A percentile compares a stretch with the other conserved stretches of the same genome.
These are phyloP conservation scores for Celastrina argiolus DNA, from an alignment of 2,888 invertebrate species.

Conservation along the genomic window DNA sequence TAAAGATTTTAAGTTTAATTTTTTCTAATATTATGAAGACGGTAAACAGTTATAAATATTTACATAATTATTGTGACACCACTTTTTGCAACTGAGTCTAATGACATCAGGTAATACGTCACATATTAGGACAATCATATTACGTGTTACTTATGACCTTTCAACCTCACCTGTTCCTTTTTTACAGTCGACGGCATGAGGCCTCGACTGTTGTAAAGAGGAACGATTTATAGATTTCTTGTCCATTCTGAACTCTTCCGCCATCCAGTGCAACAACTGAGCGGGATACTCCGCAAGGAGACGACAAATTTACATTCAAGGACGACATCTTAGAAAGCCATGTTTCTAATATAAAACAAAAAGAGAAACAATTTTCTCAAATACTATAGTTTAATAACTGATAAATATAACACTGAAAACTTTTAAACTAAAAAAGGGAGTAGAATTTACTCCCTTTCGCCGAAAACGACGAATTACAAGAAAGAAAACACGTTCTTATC, in stretches of 20 bases:
- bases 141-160: constrained; percentile 42
- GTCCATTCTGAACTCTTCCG: constrained; percentile 83
- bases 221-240: constrained; percentile 85
- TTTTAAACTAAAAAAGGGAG: constrained; percentile 72
- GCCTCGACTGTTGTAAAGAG: constrained; percentile 83
- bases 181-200: constrained; percentile 84
- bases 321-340: constrained; percentile 91
- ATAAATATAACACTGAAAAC: constrained; percentile 52
- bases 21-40: background rate
- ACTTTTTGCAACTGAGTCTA: background rate
- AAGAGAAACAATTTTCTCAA: constrained; percentile 64
- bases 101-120: constrained; percentile 1
- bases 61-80: background rate
- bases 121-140: background rate
- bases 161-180: constrained; percentile 81
- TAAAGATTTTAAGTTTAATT: background rate
- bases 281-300: constrained; percentile 85
- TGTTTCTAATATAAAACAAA: constrained; percentile 81
- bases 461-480: constrained; percentile 80
- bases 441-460: constrained; percentile 81
- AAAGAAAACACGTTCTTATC: constrained; percentile 67
- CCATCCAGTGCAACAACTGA: constrained; percentile 73
- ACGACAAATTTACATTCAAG: constrained; percentile 81
- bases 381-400: constrained; percentile 53
- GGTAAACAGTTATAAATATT: background rate